Evolutionary conservation across 2,888 invertebrate species (phyloP).

Genomic region (Melieria picta): DNA sequence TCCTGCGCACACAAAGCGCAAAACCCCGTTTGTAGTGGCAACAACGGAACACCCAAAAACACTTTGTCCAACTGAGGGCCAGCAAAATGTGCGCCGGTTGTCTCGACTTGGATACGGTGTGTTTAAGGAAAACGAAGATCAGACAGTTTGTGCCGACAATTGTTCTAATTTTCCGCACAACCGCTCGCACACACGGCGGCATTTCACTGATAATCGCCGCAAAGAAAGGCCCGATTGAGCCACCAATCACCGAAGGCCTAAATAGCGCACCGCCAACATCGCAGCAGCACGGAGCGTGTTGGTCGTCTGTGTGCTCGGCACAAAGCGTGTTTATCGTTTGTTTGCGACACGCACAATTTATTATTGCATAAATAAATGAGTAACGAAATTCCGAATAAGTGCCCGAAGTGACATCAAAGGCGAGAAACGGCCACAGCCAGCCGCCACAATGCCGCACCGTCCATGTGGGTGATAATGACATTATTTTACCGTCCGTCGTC

Average conservation of each 20-base stretch:
- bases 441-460: constrained; percentile 1
- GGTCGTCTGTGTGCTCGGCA: neutral
- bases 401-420: constrained; percentile 19
- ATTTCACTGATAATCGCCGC: constrained; percentile 8
- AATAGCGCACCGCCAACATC: constrained; percentile 1
- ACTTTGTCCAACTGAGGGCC: constrained; percentile 38
- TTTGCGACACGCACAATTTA: constrained; percentile 54
- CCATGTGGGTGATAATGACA: constrained; percentile 34
- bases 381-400: neutral
- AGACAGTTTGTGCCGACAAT: constrained; percentile 13
- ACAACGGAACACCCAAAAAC: constrained; percentile 55
- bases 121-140: constrained; percentile 38
- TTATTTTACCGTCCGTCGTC: constrained; percentile 17
- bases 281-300: constrained; percentile 14
- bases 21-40: constrained; percentile 41
- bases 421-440: constrained; percentile 17
- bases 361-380: constrained; percentile 38
- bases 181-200: neutral
- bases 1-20: constrained; percentile 46
- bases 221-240: neutral
- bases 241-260: too few species aligned
- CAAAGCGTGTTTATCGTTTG: constrained; percentile 59
- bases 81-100: too few species aligned
- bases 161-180: constrained; percentile 12
- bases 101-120: constrained; percentile 46